Conservation (phyloP, 2,797 vertebrate species). For the Diplodus sargus region DNA sequence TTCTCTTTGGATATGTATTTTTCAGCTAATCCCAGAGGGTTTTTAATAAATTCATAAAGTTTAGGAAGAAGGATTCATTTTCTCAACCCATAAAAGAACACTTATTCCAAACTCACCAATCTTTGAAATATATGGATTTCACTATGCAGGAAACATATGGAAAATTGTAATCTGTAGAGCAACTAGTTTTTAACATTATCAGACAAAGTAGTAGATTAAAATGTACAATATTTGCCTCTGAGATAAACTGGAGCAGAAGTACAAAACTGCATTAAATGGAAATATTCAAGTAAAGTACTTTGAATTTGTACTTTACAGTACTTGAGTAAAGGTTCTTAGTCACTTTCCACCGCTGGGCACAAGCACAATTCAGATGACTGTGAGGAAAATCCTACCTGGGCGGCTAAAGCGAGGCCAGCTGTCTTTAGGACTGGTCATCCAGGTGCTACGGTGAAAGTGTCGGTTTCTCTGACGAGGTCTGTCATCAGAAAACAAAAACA, state of each 20-base stretch:
- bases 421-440: conserved; percentile 92
- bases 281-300: background rate
- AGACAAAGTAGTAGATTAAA: no score
- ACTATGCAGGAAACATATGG: no score
- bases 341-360: background rate
- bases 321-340: background rate
- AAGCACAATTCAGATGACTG: background rate
- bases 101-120: no score
- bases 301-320: background rate
- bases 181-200: no score
- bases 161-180: no score
- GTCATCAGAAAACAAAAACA: background rate
- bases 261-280: background rate
- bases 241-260: background rate
- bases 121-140: no score
- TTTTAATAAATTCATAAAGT: no score
- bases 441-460: conserved; percentile 90
- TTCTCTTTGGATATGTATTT: no score
- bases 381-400: conserved; percentile 85
- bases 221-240: no score
- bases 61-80: no score
- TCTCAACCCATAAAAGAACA: no score
- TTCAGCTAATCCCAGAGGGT: no score
- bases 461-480: conserved; percentile 93
- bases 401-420: conserved; percentile 96